Conservation (phyloP, 1,140 invertebrate species). For the Pseudomyrmex dendroicus region DNA sequence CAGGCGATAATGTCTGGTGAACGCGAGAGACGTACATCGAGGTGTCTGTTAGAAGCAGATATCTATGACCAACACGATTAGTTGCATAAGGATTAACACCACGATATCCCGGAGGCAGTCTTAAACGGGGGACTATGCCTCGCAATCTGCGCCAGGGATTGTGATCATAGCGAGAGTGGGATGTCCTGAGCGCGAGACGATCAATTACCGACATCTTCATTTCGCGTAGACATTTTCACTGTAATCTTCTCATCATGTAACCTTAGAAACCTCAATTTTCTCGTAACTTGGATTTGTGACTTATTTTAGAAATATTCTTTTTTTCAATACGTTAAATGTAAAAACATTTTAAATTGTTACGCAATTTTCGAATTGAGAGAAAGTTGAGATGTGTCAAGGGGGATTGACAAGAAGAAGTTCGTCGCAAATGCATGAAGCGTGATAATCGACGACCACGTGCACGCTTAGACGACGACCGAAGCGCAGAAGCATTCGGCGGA, state of each 20-base stretch:
- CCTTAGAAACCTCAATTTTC: no score
- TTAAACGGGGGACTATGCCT: conserved; percentile 6
- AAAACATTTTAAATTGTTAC: neutral
- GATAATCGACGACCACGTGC: conserved; percentile 56
- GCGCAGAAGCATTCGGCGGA: conserved; percentile 62
- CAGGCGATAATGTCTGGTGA: conserved; percentile 69
- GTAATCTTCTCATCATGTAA: no score
- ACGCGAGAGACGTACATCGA: conserved; percentile 37
- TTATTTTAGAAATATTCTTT: neutral
- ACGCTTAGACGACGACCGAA: conserved; percentile 21
- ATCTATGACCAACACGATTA: conserved; percentile 39
- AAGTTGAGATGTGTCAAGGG: neutral
- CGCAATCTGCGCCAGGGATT: neutral
- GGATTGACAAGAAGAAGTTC: neutral
- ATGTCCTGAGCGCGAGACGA: neutral
- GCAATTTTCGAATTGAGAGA: neutral
- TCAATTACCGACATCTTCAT: neutral
- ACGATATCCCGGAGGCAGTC: conserved; percentile 2
- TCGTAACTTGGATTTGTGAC: no score
- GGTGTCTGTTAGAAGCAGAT: conserved; percentile 52
- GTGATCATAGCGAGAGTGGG: no score
- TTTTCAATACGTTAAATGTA: neutral
- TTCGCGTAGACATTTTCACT: neutral
- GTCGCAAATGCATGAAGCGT: neutral
- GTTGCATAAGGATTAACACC: conserved; percentile 29